Evolutionary conservation across 1,140 invertebrate species (phyloP), one percentile per base, ranked within the genome.

Genomic region (Brachionus rotundiformis): DNA sequence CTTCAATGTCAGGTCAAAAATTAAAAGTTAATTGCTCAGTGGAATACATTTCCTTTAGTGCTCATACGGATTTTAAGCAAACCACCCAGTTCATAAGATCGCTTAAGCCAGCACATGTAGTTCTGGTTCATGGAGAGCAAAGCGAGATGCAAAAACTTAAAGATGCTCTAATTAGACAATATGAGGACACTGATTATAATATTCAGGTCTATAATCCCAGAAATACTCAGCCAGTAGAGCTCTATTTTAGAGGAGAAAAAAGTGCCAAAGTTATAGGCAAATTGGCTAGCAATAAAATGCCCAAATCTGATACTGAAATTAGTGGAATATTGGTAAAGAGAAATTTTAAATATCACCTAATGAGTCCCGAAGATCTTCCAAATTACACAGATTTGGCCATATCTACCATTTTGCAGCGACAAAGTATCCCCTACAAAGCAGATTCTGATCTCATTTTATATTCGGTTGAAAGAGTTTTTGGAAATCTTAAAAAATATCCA

Each of bases 41-140:
- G 0, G 96, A 98, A 88, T 99, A 99, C 86, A 99, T 99, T 84
- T 98, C 95, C 0, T 99, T 99, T 88, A 98, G 96, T 0, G 98
- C 98, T 1, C 98, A 99, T 86, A 98, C 97, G 0, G 98, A 99
- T 88, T 99, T 98, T 88, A 93, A 97, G 86, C 97, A 99, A 89
- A 99, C 97, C 0, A 95, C 94, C 25, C 96, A 98, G 89, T 99
- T 99, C 85, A 94, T 99, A 82, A 90, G 95, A 33, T 92, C 93
- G 41, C 88, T 99, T 13, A 95, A 95, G 86, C 97, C 98, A 16
- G 93, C 94, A 0, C 95, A 99, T 89, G 94, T 99, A 92, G 91
- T 98, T 11, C 89, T 99, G 23, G 97, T 99, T 0, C 97, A 99
- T 87, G 97, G 97, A 0, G 98, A 99, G 88, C 94, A 95, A 86